Conservation (phyloP, 2,888 invertebrate species). For the Nephrotoma appendiculata region DNA sequence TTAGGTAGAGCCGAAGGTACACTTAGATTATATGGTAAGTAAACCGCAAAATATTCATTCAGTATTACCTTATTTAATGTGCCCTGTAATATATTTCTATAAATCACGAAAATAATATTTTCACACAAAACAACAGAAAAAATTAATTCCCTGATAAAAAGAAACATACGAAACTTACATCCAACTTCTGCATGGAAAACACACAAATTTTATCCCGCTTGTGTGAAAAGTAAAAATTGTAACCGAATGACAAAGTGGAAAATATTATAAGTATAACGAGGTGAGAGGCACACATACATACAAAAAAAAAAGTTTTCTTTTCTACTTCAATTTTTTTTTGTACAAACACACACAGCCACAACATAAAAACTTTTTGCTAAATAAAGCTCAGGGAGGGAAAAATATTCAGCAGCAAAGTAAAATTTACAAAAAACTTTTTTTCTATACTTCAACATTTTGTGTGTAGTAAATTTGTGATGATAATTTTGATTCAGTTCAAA, state of each 20-base stretch:
- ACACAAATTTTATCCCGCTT: not conserved
- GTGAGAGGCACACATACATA: not conserved
- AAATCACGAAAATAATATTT: no score
- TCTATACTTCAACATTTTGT: not conserved
- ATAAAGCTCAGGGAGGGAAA: not conserved
- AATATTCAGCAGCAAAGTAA: not conserved
- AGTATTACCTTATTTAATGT: not conserved
- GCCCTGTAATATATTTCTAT: no score
- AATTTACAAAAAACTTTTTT: not conserved
- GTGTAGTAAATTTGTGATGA: not conserved
- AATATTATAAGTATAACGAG: not conserved
- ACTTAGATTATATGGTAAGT: constrained; percentile 44
- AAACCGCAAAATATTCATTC: not conserved
- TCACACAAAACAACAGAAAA: not conserved
- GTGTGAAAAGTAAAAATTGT: not conserved
- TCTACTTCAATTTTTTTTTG: not conserved
- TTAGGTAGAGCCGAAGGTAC: constrained; percentile 50
- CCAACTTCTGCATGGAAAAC: not conserved
- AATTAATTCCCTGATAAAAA: not conserved
- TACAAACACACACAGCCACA: not conserved
- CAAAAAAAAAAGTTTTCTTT: not conserved
- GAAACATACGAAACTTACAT: not conserved
- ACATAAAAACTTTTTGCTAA: not conserved
- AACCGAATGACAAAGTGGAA: not conserved
- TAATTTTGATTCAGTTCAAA: not conserved